These are phyloP conservation scores for Eptesicus fuscus DNA, from an alignment of 2,113 vertebrate species.

Conservation along the genomic window DNA sequence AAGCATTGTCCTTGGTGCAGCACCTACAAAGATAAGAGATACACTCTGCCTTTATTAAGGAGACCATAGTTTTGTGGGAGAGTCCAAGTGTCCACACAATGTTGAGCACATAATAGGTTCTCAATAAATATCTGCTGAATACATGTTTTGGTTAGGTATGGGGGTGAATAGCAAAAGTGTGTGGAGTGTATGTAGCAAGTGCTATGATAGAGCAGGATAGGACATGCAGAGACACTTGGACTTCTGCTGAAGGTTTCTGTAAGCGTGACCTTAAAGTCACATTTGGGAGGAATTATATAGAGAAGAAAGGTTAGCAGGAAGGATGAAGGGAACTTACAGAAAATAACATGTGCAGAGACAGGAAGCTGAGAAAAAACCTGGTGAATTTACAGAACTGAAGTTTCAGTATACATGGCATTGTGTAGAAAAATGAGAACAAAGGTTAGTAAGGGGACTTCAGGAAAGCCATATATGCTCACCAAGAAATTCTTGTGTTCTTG, in stretches of 20 bases:
- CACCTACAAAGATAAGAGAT: background rate
- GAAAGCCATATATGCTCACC: background rate
- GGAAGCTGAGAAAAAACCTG: background rate
- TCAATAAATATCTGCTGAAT: background rate
- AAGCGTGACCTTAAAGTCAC: background rate
- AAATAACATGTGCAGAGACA: background rate
- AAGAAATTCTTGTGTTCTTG: background rate
- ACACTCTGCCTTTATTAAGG: background rate
- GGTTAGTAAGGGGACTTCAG: background rate
- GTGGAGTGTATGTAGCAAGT: background rate
- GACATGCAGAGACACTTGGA: background rate
- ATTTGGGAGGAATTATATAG: background rate
- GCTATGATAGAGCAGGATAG: background rate
- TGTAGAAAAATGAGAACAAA: background rate
- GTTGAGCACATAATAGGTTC: background rate
- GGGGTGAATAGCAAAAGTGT: background rate
- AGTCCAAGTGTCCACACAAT: background rate
- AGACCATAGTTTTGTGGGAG: background rate
- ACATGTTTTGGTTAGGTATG: background rate
- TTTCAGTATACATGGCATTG: background rate
- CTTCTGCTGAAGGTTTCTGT: background rate
- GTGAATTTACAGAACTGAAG: background rate
- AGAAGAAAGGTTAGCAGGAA: background rate
- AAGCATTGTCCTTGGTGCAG: background rate
- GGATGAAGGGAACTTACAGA: background rate